Conservation (phyloP, 2,113 vertebrate genomes). For the Bos indicus region DNA sequence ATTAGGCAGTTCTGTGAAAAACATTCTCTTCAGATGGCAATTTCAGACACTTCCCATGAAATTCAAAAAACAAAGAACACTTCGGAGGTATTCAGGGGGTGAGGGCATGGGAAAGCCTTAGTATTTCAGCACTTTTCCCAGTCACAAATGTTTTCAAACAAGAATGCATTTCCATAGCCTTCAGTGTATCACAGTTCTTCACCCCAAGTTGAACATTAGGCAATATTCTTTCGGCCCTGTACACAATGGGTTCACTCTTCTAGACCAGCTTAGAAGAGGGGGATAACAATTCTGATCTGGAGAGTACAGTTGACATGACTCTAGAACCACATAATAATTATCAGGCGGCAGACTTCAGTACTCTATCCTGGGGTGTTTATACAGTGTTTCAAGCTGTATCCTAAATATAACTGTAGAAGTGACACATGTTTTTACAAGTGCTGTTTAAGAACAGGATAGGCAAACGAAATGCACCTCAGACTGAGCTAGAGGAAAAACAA, state of each 20-base stretch:
- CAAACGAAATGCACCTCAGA: slow-evolving; percentile 27
- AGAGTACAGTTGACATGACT: neutral
- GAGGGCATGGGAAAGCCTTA: neutral
- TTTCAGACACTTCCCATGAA: neutral
- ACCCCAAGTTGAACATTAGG: neutral
- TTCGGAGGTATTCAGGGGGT: neutral
- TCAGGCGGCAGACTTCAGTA: neutral
- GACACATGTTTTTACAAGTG: neutral
- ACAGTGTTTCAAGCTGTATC: neutral
- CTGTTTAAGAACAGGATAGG: slow-evolving; percentile 37
- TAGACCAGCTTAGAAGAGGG: neutral
- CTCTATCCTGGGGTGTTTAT: neutral
- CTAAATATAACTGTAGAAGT: slow-evolving; percentile 52
- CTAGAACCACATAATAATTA: neutral
- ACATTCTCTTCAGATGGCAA: neutral
- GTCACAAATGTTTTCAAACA: slow-evolving; percentile 11
- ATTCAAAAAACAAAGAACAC: neutral
- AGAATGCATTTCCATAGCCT: neutral
- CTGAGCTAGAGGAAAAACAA: neutral
- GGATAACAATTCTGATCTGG: neutral
- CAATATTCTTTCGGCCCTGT: neutral
- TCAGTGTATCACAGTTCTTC: neutral
- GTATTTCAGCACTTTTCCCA: neutral
- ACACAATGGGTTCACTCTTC: neutral
- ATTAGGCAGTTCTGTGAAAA: neutral